Conservation (phyloP, 2,797 vertebrate species). For the Buphagus erythrorhynchus region DNA sequence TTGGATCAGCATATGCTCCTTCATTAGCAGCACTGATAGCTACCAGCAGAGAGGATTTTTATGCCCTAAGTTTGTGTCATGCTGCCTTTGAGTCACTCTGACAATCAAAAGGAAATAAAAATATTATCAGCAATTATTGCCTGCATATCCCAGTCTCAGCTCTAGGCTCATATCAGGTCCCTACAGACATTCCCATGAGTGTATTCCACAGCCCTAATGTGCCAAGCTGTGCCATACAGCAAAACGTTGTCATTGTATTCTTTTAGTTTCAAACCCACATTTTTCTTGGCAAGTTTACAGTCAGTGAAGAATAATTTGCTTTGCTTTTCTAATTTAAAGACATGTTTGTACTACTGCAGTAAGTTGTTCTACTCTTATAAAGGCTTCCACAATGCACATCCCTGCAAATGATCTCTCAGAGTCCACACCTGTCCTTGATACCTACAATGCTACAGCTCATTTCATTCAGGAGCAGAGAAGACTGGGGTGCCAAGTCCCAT, state of each 20-base stretch:
- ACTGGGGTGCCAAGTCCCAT: not conserved
- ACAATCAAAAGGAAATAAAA: not conserved
- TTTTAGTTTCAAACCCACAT: not conserved
- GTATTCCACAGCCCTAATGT: not conserved
- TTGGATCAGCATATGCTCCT: not conserved
- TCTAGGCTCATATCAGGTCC: not conserved
- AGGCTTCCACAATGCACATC: not conserved
- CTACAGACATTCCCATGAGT: not conserved
- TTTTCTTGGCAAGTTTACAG: not conserved
- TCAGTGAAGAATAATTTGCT: not conserved
- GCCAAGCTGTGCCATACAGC: not conserved
- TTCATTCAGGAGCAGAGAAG: not conserved
- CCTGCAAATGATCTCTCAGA: not conserved
- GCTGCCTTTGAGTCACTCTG: not conserved
- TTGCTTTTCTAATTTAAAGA: not conserved
- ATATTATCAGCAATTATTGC: not conserved
- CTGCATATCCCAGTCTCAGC: not conserved
- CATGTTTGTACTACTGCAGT: not conserved
- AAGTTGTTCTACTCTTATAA: not conserved
- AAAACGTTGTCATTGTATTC: not conserved
- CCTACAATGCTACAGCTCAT: not conserved
- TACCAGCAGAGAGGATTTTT: constrained; percentile 11
- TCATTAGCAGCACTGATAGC: not conserved
- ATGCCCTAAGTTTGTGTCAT: not conserved
- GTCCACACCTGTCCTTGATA: not conserved